Evolutionary conservation across 1,140 invertebrate species (phyloP), one percentile per base, ranked within the genome.

Genomic region (Lerema accius): DNA sequence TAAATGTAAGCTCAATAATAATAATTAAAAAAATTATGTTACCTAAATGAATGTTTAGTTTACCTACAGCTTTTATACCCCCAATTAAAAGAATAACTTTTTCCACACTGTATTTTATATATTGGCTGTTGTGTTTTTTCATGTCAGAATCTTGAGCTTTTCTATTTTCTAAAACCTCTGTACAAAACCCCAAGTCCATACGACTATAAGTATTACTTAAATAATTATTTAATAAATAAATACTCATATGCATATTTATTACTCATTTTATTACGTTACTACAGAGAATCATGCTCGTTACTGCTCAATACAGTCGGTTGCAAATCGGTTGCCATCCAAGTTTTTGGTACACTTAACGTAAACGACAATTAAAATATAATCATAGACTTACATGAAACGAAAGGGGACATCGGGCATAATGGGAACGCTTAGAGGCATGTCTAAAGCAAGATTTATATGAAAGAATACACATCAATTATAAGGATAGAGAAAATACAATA

Each of bases 221-320:
- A n/a, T n/a, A n/a, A n/a, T n/a, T n/a, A n/a, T n/a, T n/a, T n/a
- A n/a, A 37, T 7, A 50, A 62, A 37, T 26, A 14, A 51, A 66
- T 19, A 56, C 56, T 51, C n/a, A 63, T 51, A 71, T 64, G 61
- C 75, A 53, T 67, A 78, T 83, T 84, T 82, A 80, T 86, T 84
- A 77, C 79, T 86, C 83, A 85, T 84, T 88, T 84, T 82, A 82
- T 80, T 85, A 86, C 75, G 86, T 86, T 86, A 86, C 84, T 89
- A 89, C 84, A 84, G 77, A 83, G 80, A 83, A 84, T 82, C 81
- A n/a, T n/a, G n/a, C n/a, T n/a, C n/a, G 74, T 76, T 75, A 77
- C 76, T 73, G 77, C 73, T 51, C 37, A 40, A 26, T 59, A 50
- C 62, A 51, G 45, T 39, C 51, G 48, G 3, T 32, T 7, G 28